These are phyloP conservation scores for Erannis defoliaria DNA, from an alignment of 2,888 invertebrate species.

Conservation along the genomic window DNA sequence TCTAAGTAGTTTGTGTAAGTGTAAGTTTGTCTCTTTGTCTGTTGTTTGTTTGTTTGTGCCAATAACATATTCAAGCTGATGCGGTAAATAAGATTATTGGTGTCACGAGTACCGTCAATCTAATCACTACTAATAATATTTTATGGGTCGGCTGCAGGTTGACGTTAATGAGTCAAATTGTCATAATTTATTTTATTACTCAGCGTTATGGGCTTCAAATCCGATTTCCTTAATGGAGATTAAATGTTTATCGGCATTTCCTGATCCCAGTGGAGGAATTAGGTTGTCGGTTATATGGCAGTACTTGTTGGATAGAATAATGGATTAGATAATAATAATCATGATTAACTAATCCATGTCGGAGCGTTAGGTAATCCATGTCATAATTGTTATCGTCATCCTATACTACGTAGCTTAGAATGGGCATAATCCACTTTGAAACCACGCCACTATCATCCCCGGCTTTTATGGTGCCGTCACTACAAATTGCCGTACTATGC, in stretches of 20 bases:
- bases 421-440: neutral
- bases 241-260: conserved; percentile 68
- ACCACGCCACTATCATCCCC: no score
- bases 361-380: neutral
- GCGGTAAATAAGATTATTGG: no score
- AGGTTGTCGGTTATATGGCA: conserved; percentile 20
- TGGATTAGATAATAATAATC: conserved; percentile 9
- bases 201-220: conserved; percentile 52
- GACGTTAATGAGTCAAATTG: conserved; percentile 4
- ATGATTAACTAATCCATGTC: no score
- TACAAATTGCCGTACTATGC: neutral
- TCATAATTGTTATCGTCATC: neutral
- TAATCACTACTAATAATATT: neutral
- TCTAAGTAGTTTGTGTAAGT: no score
- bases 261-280: conserved; percentile 41
- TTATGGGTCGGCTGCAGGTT: neutral
- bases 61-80: no score
- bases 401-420: neutral
- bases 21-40: no score
- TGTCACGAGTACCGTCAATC: neutral
- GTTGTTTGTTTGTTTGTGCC: no score
- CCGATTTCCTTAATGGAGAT: conserved; percentile 68
- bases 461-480: no score
- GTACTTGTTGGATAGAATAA: conserved; percentile 35
- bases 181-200: conserved; percentile 20